phyloP scores from a whole-genome alignment of 2,797 vertebrate genomes.

The Ara ararauna region DNA sequence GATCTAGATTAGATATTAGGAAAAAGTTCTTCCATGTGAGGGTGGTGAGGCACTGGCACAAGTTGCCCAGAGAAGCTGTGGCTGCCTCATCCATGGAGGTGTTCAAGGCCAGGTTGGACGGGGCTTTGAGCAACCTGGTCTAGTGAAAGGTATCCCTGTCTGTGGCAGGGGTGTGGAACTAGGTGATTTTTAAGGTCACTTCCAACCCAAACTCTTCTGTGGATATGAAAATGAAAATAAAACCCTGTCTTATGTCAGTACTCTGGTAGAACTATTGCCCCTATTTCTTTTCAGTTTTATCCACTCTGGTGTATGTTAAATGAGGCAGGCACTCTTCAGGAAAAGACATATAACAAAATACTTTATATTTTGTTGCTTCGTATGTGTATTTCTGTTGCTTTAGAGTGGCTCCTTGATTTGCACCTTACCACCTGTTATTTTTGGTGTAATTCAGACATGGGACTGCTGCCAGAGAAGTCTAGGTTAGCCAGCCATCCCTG shows the following conservation, averaged over 20 bases:
- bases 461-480: background rate
- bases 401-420: background rate
- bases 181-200: background rate
- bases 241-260: background rate
- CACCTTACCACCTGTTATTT: background rate
- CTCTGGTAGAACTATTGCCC: background rate
- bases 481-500: background rate
- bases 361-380: background rate
- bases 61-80: background rate
- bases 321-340: background rate
- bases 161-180: background rate
- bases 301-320: background rate
- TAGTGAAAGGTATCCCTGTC: background rate
- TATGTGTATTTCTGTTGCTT: background rate
- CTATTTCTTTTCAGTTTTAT: background rate
- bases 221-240: background rate
- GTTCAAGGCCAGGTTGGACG: background rate
- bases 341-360: background rate
- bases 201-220: background rate
- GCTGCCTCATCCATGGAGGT: background rate
- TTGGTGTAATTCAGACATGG: background rate
- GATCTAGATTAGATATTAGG: background rate
- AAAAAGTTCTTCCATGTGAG: background rate
- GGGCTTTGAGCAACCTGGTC: background rate
- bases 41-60: background rate